Evolutionary conservation across 2,113 vertebrate genomes (phyloP), one percentile per base, ranked within the genome.

Genomic region (Recurvirostra avosetta): DNA sequence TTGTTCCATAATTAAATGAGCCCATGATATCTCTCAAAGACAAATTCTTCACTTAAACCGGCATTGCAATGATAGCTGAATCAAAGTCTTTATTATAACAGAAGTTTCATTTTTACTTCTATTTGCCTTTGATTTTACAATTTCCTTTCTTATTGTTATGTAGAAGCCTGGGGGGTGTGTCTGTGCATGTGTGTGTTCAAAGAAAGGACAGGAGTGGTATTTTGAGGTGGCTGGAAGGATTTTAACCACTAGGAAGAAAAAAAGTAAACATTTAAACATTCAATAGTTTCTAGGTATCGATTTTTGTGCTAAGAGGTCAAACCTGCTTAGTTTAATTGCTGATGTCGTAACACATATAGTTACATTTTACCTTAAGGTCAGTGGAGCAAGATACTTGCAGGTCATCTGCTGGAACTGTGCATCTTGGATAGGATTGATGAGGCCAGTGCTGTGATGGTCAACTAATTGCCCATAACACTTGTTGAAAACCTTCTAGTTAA

Each of bases 401-500:
- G 40, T 76, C 34, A 11, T 41, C 27, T 53, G 53, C 72, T 67
- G 80, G 65, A 75, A 19, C 4, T 49, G 23, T 21, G 29, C 20
- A 4, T n/a, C 36, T 53, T 53, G 67, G 45, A 17, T 40, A 50
- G 77, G 66, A 73, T 15, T 77, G 62, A 73, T 74, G 67, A 92
- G 84, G 82, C 90, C 70, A 12, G 36, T 58, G 84, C 92, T 77
- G 81, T 89, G 92, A 91, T 88, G 86, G 89, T 95, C 92, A 95
- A 80, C 90, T 65, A 89, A 96, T 83, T 94, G 94, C 95, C 70
- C 30, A 34, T 55, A 97, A 61, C 95, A 96, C 92, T 95, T 96
- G 91, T 95, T 97, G 97, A 97, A 96, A 97, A 94, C 88, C 91
- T 96, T 97, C 97, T 97, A 95, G 95, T 93, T 97, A 98, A 98